phyloP scores from a whole-genome alignment of 2,888 invertebrate species.

The Sarcophaga caerulescens region DNA sequence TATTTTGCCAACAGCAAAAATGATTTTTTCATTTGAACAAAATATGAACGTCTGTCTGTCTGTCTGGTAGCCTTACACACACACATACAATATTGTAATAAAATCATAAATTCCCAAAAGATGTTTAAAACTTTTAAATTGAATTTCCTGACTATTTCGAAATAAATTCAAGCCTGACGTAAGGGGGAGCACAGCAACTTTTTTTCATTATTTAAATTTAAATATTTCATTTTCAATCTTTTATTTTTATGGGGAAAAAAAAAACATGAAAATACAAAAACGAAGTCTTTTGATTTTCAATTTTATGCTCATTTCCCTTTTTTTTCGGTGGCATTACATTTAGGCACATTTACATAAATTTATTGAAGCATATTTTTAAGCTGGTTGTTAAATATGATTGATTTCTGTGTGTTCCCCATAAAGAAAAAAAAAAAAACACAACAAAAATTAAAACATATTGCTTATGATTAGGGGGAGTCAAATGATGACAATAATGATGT shows the following conservation, averaged over 20 bases:
- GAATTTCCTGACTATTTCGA: neutral
- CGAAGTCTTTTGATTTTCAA: neutral
- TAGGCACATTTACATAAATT: constrained; percentile 51
- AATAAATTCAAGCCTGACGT: neutral
- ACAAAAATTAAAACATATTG: no score
- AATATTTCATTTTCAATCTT: neutral
- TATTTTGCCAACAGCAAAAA: no score
- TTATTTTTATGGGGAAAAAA: no score
- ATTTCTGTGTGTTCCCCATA: neutral
- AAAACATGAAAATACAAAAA: no score
- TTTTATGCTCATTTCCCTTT: neutral
- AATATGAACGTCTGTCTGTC: no score
- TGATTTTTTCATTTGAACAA: no score
- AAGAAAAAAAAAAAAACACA: no score
- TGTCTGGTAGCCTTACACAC: neutral
- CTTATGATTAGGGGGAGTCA: no score
- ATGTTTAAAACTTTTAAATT: neutral
- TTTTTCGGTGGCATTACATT: constrained; percentile 15
- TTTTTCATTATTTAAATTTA: neutral
- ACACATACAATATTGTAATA: neutral
- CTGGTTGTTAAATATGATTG: constrained; percentile 30
- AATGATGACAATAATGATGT: neutral
- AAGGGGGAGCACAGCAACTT: neutral
- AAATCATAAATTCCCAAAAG: neutral
- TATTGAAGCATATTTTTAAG: constrained; percentile 42